Evolutionary conservation across 2,113 vertebrate genomes (phyloP).

Genomic region (Accipiter cooperii): DNA sequence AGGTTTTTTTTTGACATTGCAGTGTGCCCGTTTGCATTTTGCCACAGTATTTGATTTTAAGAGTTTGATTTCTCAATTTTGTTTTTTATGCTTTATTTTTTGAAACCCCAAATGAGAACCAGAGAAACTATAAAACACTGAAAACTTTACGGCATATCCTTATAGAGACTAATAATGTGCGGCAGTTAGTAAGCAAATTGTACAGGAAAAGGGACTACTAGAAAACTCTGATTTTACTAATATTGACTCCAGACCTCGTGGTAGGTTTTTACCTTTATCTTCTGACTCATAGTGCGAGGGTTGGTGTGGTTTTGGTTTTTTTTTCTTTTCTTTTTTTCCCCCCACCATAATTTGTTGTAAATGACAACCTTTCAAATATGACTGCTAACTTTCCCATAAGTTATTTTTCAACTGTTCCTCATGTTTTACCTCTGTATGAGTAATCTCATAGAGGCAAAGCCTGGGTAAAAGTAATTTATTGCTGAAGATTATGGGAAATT

Average conservation of each 20-base stretch:
- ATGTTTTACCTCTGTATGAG: background rate
- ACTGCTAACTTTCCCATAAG: background rate
- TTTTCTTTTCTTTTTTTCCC: background rate
- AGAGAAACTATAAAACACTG: background rate
- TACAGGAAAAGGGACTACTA: background rate
- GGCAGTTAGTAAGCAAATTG: background rate
- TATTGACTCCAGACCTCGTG: background rate
- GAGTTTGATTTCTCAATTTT: background rate
- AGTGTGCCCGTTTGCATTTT: background rate
- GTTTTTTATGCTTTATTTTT: background rate
- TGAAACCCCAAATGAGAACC: background rate
- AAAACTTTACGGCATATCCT: background rate
- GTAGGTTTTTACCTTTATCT: background rate
- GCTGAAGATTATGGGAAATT: background rate
- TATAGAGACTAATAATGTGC: background rate
- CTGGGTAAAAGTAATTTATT: background rate
- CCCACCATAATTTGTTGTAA: background rate
- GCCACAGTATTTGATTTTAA: background rate
- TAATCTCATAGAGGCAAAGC: background rate
- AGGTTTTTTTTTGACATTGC: background rate
- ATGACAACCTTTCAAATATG: background rate
- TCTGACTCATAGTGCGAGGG: background rate
- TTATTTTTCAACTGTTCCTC: background rate
- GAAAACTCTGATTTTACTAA: background rate
- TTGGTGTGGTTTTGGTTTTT: no score